Evolutionary conservation across 2,888 invertebrate species (phyloP), one percentile per base, ranked within the genome.

Genomic region (Lasioglossum villosulum): DNA sequence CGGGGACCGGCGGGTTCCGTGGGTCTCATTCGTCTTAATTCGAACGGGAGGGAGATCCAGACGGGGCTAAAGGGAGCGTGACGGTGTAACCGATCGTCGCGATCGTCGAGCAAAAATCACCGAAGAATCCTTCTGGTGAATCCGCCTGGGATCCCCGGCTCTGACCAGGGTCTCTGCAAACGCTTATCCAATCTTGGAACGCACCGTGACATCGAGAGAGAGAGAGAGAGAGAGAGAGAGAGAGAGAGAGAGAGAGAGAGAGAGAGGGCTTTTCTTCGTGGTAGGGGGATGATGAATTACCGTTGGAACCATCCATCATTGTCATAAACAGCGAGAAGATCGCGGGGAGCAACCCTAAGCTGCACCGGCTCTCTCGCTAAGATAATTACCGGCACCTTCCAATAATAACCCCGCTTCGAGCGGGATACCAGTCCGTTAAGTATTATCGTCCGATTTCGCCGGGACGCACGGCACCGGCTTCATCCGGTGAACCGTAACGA

Each of bases 301-400:
- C 86, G 77, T 77, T 75, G 88, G 84, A 81, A 81, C 88, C 93
- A 93, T 93, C 92, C 88, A 87, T 93, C 93, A 93, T 89, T 92
- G 93, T 93, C 93, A 91, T 92, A 92, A 92, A 89, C 90, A 90
- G 90, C 83, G 81, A 78, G 80, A 83, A 77, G 86, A 86, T 79
- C 82, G 79, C 81, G 34, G 78, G 80, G 77, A 86, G 79, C 75
- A 84, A 82, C 83, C 86, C 82, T 56, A 81, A 83, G 87, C 82
- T 79, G 87, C 86, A 78, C 39, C 86, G 76, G 80, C 82, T 72
- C 52, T 52, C 77, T 82, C 74, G 76, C 89, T 84, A 80, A 87
- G 90, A 91, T 92, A 92, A 92, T 91, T 89, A 90, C 89, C 82
- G 76, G 66, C 84, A 86, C 80, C 78, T 78, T 86, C 88, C 86